These are phyloP conservation scores for Nycteola revayana DNA, from an alignment of 2,888 invertebrate species.

Conservation along the genomic window DNA sequence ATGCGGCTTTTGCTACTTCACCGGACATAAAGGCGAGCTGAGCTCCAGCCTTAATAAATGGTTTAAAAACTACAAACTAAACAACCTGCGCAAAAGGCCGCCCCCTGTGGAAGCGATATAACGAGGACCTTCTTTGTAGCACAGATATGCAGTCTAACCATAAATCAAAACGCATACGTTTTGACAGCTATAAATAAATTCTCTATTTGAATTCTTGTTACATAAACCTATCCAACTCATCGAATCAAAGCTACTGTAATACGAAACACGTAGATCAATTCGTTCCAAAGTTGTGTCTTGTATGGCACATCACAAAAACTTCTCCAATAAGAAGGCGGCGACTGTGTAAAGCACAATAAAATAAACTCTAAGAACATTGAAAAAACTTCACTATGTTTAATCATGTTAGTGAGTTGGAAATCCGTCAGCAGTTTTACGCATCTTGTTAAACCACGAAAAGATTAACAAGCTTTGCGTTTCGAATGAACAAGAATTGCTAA, in stretches of 20 bases:
- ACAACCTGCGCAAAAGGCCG: no score
- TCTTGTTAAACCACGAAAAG: slow-evolving; percentile 45
- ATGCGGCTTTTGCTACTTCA: no score
- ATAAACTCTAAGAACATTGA: slow-evolving; percentile 26
- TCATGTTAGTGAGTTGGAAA: slow-evolving; percentile 36
- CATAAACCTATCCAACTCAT: slow-evolving; percentile 26
- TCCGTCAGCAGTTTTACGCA: slow-evolving; percentile 31
- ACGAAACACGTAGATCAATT: slow-evolving; percentile 72
- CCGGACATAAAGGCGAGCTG: no score
- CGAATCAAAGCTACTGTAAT: slow-evolving; percentile 62
- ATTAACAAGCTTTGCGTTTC: slow-evolving; percentile 53
- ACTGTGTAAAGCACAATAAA: slow-evolving; percentile 35
- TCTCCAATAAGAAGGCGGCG: slow-evolving; percentile 37
- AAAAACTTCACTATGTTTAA: slow-evolving; percentile 24
- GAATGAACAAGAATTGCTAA: slow-evolving; percentile 44
- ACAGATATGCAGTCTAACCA: no score
- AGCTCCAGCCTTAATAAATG: no score
- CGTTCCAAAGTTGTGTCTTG: slow-evolving; percentile 61
- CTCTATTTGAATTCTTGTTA: background rate
- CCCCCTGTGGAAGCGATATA: no score
- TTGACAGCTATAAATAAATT: no score
- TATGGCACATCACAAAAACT: slow-evolving; percentile 58
- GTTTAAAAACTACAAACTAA: no score
- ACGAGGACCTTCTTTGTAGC: no score
- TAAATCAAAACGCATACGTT: no score